Base-by-base conservation (phyloP, 2,797 vertebrate genomes). In the Scarus forsteni region DNA sequence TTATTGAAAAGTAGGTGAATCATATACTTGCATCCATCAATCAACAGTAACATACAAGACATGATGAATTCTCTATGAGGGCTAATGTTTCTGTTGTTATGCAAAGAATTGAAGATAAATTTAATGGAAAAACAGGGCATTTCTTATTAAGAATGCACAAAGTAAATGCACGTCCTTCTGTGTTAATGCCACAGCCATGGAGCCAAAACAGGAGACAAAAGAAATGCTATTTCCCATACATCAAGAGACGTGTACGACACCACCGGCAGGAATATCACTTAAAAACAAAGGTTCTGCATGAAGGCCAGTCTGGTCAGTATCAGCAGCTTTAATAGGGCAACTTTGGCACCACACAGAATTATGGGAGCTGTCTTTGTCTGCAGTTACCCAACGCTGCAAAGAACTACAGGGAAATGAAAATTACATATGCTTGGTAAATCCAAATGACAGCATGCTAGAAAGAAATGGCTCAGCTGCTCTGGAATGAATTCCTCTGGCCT, bases 381-480 rank as follows among this genome's bases (percentile, higher is more conserved):
- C 16, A 4, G 52, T 51, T 74, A 43, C 58, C 64, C 48, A 51
- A 79, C 52, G 62, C 48, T 8, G 42, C 60, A 35, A 66, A 74
- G 53, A 66, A 61, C 69, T 42, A 58, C 50, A 36, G 75, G 70
- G 72, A 73, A 51, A 73, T 62, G 46, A 19, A 72, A 70, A 76
- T 63, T n/a, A 74, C 42, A 70, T 16, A n/a, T 18, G 55, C 59
- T 38, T 15, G 18, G 67, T 68, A 74, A 77, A 78, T 77, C 73
- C 58, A 69, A 74, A 83, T 73, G 80, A 74, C 76, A 74, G 81
- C 65, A 34, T 36, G 71, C 44, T 34, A 53, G 51, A 70, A 43
- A 65, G 75, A 46, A 77, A 67, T 27, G 61, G 45, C 72, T 72
- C 70, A 61, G 54, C 84, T 46, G 59, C 67, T 50, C 60, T 10